Base-by-base conservation (phyloP, 2,113 vertebrate genomes). In the Chaetorhynchus papuensis region DNA sequence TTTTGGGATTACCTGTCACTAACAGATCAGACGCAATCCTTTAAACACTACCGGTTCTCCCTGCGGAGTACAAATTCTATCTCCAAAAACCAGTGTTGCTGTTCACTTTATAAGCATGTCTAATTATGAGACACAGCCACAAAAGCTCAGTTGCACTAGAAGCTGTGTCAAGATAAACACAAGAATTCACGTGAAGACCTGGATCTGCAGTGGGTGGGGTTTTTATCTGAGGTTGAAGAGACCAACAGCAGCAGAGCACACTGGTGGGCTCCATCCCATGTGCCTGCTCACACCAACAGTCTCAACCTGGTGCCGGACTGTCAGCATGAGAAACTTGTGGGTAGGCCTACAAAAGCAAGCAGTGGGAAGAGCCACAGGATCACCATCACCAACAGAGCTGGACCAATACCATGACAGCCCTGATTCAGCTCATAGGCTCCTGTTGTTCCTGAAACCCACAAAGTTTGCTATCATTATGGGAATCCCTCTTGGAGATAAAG, bases 181-280 rank as follows among this genome's bases (percentile, higher is more conserved):
- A 52, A 77, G 27, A 77, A 71, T 5, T 37, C 3, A 2, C 17
- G 31, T 26, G 8, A 52, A 81, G 47, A 66, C 2, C 28, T 60
- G 12, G 47, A 49, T 37, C 27, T 39, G 52, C 69, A 75, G 70
- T 20, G 11, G 3, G 22, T 2, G 1, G 21, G 21, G 35, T 41
- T 71, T 76, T 56, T 14, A 2, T 4, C 8, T 31, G 39, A 42
- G 21, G 18, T 0, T 44, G 65, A 28, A 33, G 47, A 49, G 24
- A 44, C 27, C 0, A 0, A 6, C 1, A 41, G 49, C 59, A 87
- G 74, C 60, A 52, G 22, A 72, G 35, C 39, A n/a, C 6, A 6
- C 17, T 11, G 24, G 21, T 10, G 10, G n/a, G 33, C 33, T 70
- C 70, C 4, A 1, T 19, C 60, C 26, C 13, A 1, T 7, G 0